phyloP scores from a whole-genome alignment of 2,113 vertebrate species.

The Cepphus grylle region DNA sequence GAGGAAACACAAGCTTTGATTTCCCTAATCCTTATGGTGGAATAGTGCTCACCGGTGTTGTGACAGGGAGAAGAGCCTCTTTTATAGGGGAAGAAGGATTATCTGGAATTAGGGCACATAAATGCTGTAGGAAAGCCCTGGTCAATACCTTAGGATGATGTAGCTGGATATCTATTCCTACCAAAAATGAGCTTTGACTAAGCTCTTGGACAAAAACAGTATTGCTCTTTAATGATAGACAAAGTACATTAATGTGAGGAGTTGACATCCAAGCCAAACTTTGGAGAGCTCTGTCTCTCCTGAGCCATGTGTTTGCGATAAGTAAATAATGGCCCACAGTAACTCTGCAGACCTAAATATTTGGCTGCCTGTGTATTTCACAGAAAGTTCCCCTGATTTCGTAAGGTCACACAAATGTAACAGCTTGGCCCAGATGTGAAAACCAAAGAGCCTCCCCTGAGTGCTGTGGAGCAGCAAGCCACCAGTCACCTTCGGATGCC shows the following conservation, averaged over 20 bases:
- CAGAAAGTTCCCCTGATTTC: not conserved
- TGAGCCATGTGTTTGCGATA: conserved; percentile 3
- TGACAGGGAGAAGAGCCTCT: not conserved
- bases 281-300: not conserved
- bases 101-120: not conserved
- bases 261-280: not conserved
- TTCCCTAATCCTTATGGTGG: not conserved
- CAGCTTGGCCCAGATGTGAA: conserved; percentile 27
- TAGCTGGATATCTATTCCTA: not conserved
- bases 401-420: conserved; percentile 12
- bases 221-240: not conserved
- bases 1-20: not conserved
- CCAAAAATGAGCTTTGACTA: not conserved
- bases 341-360: conserved; percentile 7
- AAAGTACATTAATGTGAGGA: not conserved
- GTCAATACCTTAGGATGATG: not conserved
- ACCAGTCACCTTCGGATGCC: not conserved
- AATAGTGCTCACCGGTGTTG: not conserved
- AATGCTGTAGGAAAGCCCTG: not conserved
- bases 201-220: not conserved
- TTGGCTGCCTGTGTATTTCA: conserved; percentile 18
- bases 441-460: not conserved
- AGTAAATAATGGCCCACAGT: not conserved
- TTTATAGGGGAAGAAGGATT: not conserved
- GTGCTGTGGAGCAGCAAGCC: not conserved